Base-by-base conservation (phyloP, 2,113 vertebrate species). In the Larimichthys polyactis region DNA sequence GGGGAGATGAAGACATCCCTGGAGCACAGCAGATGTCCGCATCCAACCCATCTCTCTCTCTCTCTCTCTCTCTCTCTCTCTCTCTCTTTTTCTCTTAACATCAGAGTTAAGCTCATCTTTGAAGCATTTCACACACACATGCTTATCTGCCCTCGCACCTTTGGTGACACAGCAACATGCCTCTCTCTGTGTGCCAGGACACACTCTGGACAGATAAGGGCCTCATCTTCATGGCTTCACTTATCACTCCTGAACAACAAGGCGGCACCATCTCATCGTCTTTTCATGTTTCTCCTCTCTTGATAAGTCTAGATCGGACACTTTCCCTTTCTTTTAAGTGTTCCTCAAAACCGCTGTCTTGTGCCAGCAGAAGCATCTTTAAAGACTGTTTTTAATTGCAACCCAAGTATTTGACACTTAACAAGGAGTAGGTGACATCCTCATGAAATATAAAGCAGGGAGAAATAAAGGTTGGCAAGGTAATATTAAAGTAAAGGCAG, bases 181-280 rank as follows among this genome's bases (percentile, higher is more conserved):
- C 82, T 89, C 75, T 89, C 75, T 75, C 76, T 85, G 82, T 48
- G 81, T 77, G 83, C 83, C 87, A 82, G 84, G 74, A 89, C 59
- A 67, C 85, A 71, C 80, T 81, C 72, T 67, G 78, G 68, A 62
- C 84, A 72, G 93, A 94, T 94, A 94, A 92, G 75, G 63, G 57
- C 85, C 84, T 85, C 76, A 17, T 89, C 78, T 64, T 73, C 78
- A 40, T 66, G 86, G 75, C 83, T 89, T 85, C 71, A 89, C 90
- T 94, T 92, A 94, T 93, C 92, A 81, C 83, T 86, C 59, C 76
- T 32, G 49, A 81, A 86, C 91, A 92, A 92, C 89, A 91, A 87
- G 90, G 87, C 77, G 87, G 79, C 75, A 2, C 69, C 20, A 87
- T 52, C 78, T 87, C 36, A 40, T 9, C 36, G 48, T 82, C 83